Evolutionary conservation across 2,797 vertebrate genomes (phyloP).

Genomic region (Poecilia velifera): DNA sequence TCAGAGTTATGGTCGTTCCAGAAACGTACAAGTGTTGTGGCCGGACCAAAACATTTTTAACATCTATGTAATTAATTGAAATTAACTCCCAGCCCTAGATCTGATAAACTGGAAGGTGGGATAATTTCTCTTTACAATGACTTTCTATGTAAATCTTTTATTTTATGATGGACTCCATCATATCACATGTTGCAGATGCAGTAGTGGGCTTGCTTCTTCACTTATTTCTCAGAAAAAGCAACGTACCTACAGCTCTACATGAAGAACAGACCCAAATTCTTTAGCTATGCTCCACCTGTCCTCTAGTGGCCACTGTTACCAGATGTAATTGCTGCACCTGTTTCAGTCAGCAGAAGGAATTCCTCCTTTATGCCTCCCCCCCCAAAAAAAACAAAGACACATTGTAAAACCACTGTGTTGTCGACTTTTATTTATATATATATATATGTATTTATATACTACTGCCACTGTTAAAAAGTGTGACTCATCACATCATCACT

Average conservation of each 20-base stretch:
- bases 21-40: too few relatives aligned
- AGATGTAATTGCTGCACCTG: neutral
- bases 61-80: too few relatives aligned
- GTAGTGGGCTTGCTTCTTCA: neutral
- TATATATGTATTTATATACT: constrained; percentile 51
- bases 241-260: neutral
- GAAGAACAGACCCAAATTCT: neutral
- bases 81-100: too few relatives aligned
- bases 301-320: neutral
- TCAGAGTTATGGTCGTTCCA: too few relatives aligned
- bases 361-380: neutral
- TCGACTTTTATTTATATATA: constrained; percentile 72
- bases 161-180: neutral
- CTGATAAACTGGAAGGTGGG: neutral
- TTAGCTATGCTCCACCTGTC: neutral
- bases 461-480: constrained; percentile 80
- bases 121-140: neutral
- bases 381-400: constrained; percentile 36
- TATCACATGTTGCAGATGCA: neutral
- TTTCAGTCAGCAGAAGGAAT: neutral
- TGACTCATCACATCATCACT: constrained; percentile 76
- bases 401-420: constrained; percentile 61
- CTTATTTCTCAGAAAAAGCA: neutral
- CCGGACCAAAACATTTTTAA: too few relatives aligned
- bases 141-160: neutral